phyloP scores from a whole-genome alignment of 2,113 vertebrate species.

The Neotoma lepida region DNA sequence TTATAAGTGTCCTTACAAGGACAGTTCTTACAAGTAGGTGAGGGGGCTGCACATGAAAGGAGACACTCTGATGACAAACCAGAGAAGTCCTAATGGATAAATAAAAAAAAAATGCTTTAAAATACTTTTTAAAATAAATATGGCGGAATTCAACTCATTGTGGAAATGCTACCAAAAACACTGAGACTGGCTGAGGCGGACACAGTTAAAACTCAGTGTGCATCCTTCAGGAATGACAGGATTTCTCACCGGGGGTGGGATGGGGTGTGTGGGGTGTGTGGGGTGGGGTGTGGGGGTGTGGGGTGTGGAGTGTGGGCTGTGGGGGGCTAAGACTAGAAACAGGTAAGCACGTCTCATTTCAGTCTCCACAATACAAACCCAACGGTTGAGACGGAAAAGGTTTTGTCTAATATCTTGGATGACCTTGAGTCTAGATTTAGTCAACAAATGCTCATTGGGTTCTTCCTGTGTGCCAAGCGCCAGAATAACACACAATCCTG shows the following conservation, averaged over 20 bases:
- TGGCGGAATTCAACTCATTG: slow-evolving; percentile 8
- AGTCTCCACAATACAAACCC: slow-evolving; percentile 33
- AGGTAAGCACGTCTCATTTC: background rate
- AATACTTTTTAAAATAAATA: slow-evolving; percentile 51
- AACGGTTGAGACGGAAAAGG: slow-evolving; percentile 56
- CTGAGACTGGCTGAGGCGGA: background rate
- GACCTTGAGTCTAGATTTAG: slow-evolving; percentile 79
- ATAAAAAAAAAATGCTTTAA: background rate
- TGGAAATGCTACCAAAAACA: background rate
- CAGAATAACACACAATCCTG: slow-evolving; percentile 75
- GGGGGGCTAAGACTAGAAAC: background rate
- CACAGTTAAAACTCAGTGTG: background rate
- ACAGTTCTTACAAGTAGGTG: slow-evolving; percentile 26
- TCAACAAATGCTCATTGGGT: slow-evolving; percentile 77
- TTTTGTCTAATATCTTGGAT: slow-evolving; percentile 73
- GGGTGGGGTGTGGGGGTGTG: background rate
- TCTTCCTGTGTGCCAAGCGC: slow-evolving; percentile 73
- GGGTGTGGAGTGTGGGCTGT: too few species aligned
- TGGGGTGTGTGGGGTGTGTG: background rate
- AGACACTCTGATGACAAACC: slow-evolving; percentile 33
- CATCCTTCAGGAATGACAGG: background rate
- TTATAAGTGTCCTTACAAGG: background rate
- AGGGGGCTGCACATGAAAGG: slow-evolving; percentile 45
- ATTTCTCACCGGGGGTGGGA: background rate
- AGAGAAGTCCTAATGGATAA: slow-evolving; percentile 27